Evolutionary conservation across 2,888 invertebrate species (phyloP).

Genomic region (Melitaea athalia): DNA sequence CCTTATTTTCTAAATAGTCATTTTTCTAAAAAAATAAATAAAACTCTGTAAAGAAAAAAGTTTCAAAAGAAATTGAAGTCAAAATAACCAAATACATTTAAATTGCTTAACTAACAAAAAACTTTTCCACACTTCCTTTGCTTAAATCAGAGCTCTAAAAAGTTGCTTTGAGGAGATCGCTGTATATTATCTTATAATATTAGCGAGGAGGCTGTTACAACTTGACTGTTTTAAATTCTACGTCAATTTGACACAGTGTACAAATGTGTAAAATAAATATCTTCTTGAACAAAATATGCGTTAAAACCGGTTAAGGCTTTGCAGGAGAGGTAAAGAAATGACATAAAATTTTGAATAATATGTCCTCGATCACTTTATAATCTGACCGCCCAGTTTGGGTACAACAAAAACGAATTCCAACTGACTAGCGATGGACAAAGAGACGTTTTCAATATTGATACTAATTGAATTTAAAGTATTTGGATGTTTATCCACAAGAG

Average conservation of each 20-base stretch:
- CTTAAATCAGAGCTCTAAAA: no score
- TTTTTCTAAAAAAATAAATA: no score
- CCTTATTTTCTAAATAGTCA: no score
- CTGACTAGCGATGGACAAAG: slow-evolving; percentile 4
- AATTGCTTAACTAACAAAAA: no score
- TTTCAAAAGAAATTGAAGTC: no score
- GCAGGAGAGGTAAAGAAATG: slow-evolving; percentile 22
- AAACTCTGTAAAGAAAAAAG: no score
- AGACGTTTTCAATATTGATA: not conserved
- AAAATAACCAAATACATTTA: no score
- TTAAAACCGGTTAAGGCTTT: not conserved
- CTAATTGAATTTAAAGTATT: not conserved
- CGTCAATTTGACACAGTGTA: not conserved
- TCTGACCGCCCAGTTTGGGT: slow-evolving; percentile 17
- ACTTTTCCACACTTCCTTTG: no score
- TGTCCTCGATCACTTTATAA: slow-evolving; percentile 6
- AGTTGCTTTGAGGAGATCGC: no score
- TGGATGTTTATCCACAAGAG: not conserved
- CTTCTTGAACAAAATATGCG: not conserved
- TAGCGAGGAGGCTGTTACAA: no score
- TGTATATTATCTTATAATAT: no score
- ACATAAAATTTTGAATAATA: slow-evolving; percentile 21
- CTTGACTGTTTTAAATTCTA: no score
- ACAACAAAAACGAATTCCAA: slow-evolving; percentile 17
- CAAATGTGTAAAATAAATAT: not conserved